Evolutionary conservation across 2,113 vertebrate species (phyloP).

Genomic region (Leuciscus idus): DNA sequence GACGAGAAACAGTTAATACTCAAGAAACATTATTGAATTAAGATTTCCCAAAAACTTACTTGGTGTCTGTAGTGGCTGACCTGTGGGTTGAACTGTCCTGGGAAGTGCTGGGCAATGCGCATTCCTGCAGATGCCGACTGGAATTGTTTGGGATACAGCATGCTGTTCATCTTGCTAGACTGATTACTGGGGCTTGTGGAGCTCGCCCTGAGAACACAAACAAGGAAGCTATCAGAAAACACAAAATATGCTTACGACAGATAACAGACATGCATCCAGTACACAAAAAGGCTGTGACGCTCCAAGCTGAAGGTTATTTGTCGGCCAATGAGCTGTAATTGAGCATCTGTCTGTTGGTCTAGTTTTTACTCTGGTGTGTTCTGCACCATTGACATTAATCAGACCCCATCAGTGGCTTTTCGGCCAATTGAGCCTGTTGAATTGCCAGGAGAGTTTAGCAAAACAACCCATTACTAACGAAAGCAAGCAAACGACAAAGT

Average conservation of each 20-base stretch:
- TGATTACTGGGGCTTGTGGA: conserved; percentile 98
- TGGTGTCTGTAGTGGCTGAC: conserved; percentile 54
- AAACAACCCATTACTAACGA: no score
- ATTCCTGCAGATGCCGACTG: conserved; percentile 85
- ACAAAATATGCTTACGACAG: background rate
- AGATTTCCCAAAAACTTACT: background rate
- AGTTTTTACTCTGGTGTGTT: no score
- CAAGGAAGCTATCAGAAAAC: background rate
- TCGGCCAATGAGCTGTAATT: background rate
- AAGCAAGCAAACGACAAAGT: no score
- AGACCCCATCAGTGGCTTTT: no score
- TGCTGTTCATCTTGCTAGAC: conserved; percentile 96
- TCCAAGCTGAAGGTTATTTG: background rate
- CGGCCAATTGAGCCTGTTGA: no score
- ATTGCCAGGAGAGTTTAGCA: no score
- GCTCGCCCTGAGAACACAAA: conserved; percentile 81
- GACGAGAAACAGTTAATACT: background rate
- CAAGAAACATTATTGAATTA: background rate
- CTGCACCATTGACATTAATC: no score
- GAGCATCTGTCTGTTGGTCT: background rate
- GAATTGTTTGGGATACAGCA: conserved; percentile 98
- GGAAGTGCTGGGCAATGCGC: conserved; percentile 90
- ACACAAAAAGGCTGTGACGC: background rate
- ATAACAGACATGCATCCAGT: background rate
- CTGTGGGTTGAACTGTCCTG: conserved; percentile 95